Conservation (phyloP, 2,113 vertebrate genomes). For the Ariopsis seemanni region DNA sequence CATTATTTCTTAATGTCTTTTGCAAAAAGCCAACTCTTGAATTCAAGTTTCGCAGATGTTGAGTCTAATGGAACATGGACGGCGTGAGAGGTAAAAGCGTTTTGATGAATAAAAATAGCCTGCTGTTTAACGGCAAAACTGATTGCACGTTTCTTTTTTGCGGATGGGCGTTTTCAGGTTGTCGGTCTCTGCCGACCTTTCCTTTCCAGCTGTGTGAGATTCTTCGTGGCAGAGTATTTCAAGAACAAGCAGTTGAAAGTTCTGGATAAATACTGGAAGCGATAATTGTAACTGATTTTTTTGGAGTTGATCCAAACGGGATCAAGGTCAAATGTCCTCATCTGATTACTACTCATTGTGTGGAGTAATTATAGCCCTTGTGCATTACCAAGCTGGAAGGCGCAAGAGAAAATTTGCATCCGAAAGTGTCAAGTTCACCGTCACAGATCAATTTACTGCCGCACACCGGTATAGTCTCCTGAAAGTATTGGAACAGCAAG, state of each 20-base stretch:
- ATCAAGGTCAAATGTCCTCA: too few species aligned
- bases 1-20: slow-evolving; percentile 68
- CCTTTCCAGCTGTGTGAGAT: neutral
- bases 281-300: too few species aligned
- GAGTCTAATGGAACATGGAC: slow-evolving; percentile 29
- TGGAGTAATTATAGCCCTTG: neutral
- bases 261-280: too few species aligned
- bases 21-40: slow-evolving; percentile 69
- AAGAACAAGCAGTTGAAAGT: neutral
- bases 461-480: neutral
- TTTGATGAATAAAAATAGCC: slow-evolving; percentile 53
- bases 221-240: neutral
- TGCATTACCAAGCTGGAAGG: too few species aligned
- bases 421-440: too few species aligned
- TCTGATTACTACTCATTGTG: too few species aligned
- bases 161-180: neutral
- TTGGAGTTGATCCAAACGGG: too few species aligned
- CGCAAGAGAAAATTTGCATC: too few species aligned
- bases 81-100: slow-evolving; percentile 41
- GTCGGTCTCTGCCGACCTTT: neutral
- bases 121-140: slow-evolving; percentile 38
- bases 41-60: slow-evolving; percentile 63
- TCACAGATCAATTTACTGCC: too few species aligned
- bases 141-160: slow-evolving; percentile 1
- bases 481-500: neutral